These are phyloP conservation scores for Marronus borbonicus DNA, from an alignment of 2,888 invertebrate genomes.

Conservation along the genomic window DNA sequence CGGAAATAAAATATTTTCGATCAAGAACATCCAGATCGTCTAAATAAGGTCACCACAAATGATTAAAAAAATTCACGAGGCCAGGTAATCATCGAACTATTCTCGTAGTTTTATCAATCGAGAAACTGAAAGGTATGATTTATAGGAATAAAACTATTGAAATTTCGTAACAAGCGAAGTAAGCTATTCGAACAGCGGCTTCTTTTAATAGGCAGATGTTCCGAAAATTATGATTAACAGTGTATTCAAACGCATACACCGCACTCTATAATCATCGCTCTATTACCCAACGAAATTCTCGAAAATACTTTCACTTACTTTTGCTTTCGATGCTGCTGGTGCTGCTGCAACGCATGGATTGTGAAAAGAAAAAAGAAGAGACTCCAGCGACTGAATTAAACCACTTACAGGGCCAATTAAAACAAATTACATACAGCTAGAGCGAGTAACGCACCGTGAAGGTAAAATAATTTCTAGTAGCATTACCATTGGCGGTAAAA, in stretches of 20 bases:
- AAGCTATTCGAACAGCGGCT: too few species aligned
- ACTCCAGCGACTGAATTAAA: constrained; percentile 5
- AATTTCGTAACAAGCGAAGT: not conserved
- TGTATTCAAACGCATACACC: too few species aligned
- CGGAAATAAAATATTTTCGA: too few species aligned
- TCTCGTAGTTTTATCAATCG: too few species aligned
- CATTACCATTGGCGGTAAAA: constrained; percentile 38
- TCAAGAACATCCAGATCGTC: too few species aligned
- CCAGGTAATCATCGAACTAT: too few species aligned
- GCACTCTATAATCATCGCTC: constrained; percentile 1
- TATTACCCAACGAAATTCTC: constrained; percentile 40
- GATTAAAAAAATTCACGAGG: too few species aligned
- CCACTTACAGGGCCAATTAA: constrained; percentile 32
- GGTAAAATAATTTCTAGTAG: constrained; percentile 33
- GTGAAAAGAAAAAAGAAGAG: constrained; percentile 22
- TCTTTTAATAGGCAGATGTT: too few species aligned
- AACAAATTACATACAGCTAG: constrained; percentile 38
- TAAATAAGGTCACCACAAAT: too few species aligned
- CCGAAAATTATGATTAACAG: too few species aligned
- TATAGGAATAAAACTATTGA: too few species aligned
- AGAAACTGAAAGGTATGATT: too few species aligned
- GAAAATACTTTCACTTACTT: constrained; percentile 48
- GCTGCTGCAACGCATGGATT: not conserved
- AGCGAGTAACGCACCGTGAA: constrained; percentile 32
- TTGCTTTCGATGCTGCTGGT: constrained; percentile 32